Evolutionary conservation across 2,113 vertebrate genomes (phyloP).

Genomic region (Mystacornis crossleyi): DNA sequence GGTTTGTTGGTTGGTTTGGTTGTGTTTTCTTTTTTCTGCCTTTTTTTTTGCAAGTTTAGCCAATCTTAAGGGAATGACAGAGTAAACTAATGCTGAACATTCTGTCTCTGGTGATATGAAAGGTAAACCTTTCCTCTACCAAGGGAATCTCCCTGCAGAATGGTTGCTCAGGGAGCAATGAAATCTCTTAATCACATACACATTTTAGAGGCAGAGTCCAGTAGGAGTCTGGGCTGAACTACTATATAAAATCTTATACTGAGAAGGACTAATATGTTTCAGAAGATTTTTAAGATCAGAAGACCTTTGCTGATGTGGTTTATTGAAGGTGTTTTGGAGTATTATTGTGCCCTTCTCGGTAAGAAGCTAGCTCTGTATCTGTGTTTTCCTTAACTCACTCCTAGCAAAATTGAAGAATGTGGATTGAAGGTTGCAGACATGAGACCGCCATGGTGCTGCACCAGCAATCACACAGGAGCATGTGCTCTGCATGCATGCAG

Average conservation of each 20-base stretch:
- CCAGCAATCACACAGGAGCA: neutral
- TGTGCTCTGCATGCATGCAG: fast-evolving
- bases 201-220: neutral
- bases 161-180: neutral
- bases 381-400: neutral
- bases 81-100: neutral
- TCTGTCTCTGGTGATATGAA: neutral
- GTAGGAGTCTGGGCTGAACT: neutral
- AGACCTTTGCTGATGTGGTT: neutral
- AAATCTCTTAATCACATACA: neutral
- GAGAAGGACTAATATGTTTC: neutral
- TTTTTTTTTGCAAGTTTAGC: neutral
- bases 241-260: fast-evolving
- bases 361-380: neutral
- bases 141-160: neutral
- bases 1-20: neutral
- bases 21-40: fast-evolving
- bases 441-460: neutral
- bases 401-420: neutral
- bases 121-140: neutral
- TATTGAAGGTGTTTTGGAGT: neutral
- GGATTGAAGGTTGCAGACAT: neutral
- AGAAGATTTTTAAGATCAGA: neutral
- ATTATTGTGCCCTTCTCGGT: fast-evolving
- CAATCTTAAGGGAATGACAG: neutral